Percentiles rank a stretch among this genome's conserved stretches.
Evolutionary conservation across 2,113 vertebrate species (phyloP).

Genomic region (Ophiodon elongatus): DNA sequence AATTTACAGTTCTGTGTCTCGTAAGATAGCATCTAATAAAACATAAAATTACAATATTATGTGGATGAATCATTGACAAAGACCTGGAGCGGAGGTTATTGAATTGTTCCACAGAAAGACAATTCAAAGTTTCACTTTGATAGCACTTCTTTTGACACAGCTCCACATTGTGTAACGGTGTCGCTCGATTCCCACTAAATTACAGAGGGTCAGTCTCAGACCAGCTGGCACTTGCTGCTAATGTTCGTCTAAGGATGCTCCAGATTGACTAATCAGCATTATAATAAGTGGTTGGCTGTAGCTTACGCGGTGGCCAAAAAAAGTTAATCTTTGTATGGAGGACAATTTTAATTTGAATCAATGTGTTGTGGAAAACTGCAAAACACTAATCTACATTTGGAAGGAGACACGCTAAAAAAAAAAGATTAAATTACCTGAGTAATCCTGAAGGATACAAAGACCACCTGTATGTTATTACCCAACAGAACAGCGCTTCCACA

Average conservation of each 20-base stretch:
- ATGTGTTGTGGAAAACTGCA: not conserved
- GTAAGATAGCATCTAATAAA: not conserved
- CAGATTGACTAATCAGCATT: slow-evolving; percentile 23
- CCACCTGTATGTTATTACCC: not conserved
- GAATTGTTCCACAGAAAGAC: not conserved
- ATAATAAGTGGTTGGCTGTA: slow-evolving; percentile 9
- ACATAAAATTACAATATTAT: not conserved
- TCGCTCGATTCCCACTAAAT: not conserved
- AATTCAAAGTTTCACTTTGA: not conserved
- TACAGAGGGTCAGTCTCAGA: slow-evolving; percentile 8
- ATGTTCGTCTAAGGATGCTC: slow-evolving; percentile 23
- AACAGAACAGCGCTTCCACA: not conserved
- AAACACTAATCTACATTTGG: not conserved
- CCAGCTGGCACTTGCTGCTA: slow-evolving; percentile 32
- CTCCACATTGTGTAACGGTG: not conserved
- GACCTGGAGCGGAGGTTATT: not conserved
- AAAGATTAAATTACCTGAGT: too few relatives aligned
- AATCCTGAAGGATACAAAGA: too few relatives aligned
- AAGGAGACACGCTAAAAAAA: too few relatives aligned
- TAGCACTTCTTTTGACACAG: too few relatives aligned
- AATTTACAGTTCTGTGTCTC: not conserved
- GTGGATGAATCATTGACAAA: not conserved
- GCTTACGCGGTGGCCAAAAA: not conserved
- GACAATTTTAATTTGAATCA: too few relatives aligned
- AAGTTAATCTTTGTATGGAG: not conserved